These are phyloP conservation scores for Brachionus asplanchnoidis DNA, from an alignment of 1,140 invertebrate genomes.

Conservation along the genomic window DNA sequence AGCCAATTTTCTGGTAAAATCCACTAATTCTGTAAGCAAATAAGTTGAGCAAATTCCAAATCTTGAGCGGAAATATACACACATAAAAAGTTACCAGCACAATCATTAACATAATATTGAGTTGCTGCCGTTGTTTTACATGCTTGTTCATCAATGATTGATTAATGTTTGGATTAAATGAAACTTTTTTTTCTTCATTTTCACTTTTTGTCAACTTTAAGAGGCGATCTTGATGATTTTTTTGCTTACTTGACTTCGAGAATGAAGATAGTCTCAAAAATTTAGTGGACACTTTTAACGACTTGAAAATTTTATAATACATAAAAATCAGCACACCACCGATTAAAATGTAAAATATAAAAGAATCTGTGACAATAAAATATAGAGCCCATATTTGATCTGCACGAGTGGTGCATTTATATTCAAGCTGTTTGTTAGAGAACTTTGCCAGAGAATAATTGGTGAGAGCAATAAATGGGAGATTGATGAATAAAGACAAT, in stretches of 20 bases:
- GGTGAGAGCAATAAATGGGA: conserved; percentile 13
- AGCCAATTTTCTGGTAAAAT: conserved; percentile 16
- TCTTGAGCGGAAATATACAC: conserved; percentile 33
- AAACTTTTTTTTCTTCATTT: not conserved
- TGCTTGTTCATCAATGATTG: not conserved
- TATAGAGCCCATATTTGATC: not conserved
- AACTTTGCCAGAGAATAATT: not conserved
- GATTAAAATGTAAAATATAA: conserved; percentile 27
- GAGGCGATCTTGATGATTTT: not conserved
- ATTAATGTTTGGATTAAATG: not conserved
- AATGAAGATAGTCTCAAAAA: not conserved
- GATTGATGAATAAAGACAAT: not conserved
- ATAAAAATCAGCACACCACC: not conserved
- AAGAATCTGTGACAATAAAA: conserved; percentile 12
- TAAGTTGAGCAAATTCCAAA: conserved; percentile 24
- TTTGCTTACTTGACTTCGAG: not conserved
- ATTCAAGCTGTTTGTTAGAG: not conserved
- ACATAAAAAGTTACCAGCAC: conserved; percentile 8
- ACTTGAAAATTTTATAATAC: not conserved
- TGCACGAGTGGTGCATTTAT: not conserved
- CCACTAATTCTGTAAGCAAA: not conserved
- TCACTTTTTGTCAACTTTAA: not conserved
- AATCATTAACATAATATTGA: conserved; percentile 4
- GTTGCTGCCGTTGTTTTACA: conserved; percentile 7
- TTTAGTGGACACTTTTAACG: not conserved